Percentiles rank a stretch among this genome's conserved stretches.
These are phyloP conservation scores for Glareola pratincola DNA, from an alignment of 2,113 vertebrate species.

Conservation along the genomic window DNA sequence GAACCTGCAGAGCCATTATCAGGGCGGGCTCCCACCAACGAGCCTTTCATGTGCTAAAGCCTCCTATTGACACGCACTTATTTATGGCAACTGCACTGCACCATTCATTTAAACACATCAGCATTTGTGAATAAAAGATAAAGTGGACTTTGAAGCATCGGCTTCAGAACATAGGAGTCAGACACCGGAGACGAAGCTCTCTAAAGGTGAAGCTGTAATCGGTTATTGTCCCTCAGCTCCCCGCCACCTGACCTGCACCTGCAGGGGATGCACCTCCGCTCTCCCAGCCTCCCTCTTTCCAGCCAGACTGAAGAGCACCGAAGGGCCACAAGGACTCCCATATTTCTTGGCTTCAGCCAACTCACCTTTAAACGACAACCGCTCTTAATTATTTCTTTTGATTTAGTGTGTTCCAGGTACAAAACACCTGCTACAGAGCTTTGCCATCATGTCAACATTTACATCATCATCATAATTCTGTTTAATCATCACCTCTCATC, in stretches of 20 bases:
- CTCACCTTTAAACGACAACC: neutral
- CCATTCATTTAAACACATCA: constrained; percentile 62
- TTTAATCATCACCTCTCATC: neutral
- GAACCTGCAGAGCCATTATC: constrained; percentile 63
- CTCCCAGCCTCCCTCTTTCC: neutral
- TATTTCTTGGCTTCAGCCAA: neutral
- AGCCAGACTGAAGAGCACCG: neutral
- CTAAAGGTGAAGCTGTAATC: neutral
- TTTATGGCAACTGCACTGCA: constrained; percentile 65
- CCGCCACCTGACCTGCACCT: neutral
- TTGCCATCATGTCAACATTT: neutral
- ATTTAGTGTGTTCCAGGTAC: neutral
- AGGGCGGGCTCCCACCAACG: constrained; percentile 45
- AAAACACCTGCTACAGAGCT: neutral
- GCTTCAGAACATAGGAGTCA: neutral
- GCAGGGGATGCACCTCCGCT: neutral
- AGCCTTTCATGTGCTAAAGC: constrained; percentile 63
- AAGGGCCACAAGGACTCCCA: neutral
- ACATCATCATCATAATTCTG: neutral
- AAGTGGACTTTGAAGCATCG: constrained; percentile 51
- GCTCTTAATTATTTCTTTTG: neutral
- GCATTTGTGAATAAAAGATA: constrained; percentile 55
- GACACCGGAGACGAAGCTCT: neutral
- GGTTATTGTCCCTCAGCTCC: neutral
- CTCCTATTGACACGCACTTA: constrained; percentile 58